A percentile compares a stretch with the other conserved stretches of the same genome.
These are phyloP conservation scores for Calcarius ornatus DNA, from an alignment of 2,113 vertebrate genomes.

Conservation along the genomic window DNA sequence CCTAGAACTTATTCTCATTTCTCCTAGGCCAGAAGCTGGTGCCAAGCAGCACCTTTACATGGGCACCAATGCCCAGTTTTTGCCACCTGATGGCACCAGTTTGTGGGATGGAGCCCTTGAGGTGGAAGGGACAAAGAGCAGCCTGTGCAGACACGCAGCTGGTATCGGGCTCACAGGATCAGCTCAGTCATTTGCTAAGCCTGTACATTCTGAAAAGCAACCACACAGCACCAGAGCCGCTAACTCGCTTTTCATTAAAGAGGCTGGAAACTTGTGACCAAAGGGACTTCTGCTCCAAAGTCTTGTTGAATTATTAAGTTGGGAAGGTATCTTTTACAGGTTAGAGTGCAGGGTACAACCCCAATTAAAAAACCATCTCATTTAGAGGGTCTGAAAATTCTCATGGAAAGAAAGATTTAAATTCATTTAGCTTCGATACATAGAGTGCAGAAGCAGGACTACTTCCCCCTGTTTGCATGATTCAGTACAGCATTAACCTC, in stretches of 20 bases:
- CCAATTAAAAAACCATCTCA: neutral
- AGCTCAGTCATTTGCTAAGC: neutral
- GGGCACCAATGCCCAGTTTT: neutral
- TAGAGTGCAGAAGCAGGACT: neutral
- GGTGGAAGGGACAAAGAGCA: neutral
- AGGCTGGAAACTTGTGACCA: neutral
- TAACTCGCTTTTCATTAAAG: neutral
- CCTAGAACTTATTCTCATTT: neutral
- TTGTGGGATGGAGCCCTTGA: neutral
- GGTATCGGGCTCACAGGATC: neutral
- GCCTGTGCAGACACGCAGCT: rapidly evolving
- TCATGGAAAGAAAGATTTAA: neutral
- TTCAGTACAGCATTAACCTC: neutral
- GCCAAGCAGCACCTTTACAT: neutral
- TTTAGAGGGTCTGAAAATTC: neutral
- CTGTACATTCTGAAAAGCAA: neutral
- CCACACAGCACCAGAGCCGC: neutral
- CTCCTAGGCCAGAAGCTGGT: neutral
- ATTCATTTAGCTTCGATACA: neutral
- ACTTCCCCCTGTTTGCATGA: neutral
- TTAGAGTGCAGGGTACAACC: neutral
- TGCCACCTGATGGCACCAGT: constrained; percentile 29
- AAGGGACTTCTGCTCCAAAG: neutral
- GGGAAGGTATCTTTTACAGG: neutral
- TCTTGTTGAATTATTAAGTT: neutral